These are phyloP conservation scores for Gasteruption jaculator DNA, from an alignment of 2,888 invertebrate genomes.

Conservation along the genomic window DNA sequence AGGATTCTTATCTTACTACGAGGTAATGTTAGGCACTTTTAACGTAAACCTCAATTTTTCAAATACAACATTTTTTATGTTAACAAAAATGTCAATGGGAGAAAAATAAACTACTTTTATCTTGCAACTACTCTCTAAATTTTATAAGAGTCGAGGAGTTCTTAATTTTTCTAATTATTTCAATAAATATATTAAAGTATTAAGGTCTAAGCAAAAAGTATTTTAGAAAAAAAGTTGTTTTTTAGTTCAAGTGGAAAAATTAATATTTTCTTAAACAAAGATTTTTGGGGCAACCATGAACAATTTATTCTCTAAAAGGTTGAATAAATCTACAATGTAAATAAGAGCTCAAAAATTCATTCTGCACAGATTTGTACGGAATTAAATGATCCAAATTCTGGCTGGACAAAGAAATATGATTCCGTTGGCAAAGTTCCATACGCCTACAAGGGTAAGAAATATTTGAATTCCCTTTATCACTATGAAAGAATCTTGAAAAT, in stretches of 20 bases:
- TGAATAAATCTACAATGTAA: neutral
- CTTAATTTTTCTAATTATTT: neutral
- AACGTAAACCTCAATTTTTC: too few relatives aligned
- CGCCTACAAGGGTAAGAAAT: conserved; percentile 67
- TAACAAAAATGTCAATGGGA: too few relatives aligned
- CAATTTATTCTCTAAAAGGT: neutral
- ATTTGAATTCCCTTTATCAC: too few relatives aligned
- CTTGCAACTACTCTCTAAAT: too few relatives aligned
- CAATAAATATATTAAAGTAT: neutral
- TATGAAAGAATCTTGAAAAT: too few relatives aligned
- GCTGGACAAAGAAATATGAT: conserved; percentile 84
- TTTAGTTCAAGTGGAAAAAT: neutral
- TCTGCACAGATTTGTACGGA: conserved; percentile 74
- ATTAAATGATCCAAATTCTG: conserved; percentile 63
- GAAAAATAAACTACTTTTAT: too few relatives aligned
- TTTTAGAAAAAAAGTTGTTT: neutral
- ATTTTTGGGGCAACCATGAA: neutral
- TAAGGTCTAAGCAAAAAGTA: too few relatives aligned
- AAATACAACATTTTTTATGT: conserved; percentile 34
- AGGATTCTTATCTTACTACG: conserved; percentile 83
- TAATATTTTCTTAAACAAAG: neutral
- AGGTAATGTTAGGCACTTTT: too few relatives aligned
- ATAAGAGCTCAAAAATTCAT: too few relatives aligned
- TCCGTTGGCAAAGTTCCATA: conserved; percentile 78
- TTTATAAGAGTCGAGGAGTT: too few relatives aligned